These are phyloP conservation scores for Phaenicophaeus curvirostris DNA, from an alignment of 2,797 vertebrate species.

Conservation along the genomic window DNA sequence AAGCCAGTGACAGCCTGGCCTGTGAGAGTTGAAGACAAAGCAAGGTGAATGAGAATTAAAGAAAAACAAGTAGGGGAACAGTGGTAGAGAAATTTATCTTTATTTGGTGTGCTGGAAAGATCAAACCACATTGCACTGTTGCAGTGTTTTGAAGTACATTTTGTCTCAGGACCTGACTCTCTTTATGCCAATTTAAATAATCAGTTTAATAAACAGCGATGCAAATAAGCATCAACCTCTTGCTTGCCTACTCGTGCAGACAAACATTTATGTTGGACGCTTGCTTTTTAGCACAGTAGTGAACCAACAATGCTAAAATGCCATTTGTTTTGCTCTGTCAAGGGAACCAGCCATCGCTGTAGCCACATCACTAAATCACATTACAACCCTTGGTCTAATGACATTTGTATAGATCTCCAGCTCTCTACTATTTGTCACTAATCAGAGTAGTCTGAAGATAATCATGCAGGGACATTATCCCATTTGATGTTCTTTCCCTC, in stretches of 20 bases:
- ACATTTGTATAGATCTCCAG: conserved; percentile 44
- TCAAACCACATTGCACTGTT: neutral
- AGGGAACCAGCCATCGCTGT: neutral
- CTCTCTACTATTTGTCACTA: neutral
- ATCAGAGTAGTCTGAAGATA: conserved; percentile 37
- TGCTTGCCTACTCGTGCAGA: neutral
- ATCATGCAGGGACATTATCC: conserved; percentile 8
- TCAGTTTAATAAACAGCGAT: neutral
- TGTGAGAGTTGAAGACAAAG: neutral
- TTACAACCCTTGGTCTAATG: conserved; percentile 9
- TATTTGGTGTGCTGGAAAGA: neutral
- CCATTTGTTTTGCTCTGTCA: neutral
- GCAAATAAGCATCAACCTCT: neutral
- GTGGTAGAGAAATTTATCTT: neutral
- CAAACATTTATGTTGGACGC: neutral
- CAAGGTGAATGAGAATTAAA: neutral
- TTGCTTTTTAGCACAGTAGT: neutral
- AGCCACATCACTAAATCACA: conserved; percentile 13
- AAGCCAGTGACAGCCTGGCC: neutral
- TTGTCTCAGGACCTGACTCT: neutral
- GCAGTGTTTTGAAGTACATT: neutral
- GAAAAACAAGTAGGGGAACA: neutral
- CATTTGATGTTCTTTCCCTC: conserved; percentile 10
- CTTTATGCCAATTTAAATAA: neutral
- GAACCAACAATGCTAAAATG: neutral